Evolutionary conservation across 2,888 invertebrate genomes (phyloP), one percentile per base, ranked within the genome.

Genomic region (Drosophila picticornis): DNA sequence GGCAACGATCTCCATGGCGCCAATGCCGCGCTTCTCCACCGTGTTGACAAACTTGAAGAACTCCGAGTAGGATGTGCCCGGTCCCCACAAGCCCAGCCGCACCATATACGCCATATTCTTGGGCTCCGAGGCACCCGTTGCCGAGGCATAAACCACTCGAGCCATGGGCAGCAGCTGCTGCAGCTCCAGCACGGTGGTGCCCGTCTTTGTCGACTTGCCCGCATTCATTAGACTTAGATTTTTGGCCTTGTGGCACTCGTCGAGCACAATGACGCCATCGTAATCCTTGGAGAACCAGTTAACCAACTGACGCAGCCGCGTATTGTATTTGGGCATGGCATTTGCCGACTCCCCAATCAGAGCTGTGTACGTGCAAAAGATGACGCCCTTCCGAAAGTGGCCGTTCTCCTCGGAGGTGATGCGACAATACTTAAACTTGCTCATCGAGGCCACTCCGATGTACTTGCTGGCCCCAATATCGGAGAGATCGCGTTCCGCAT

Each of bases 101-200:
- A 98, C 98, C 99, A 99, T 99, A 91, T 99, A 99, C 0, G 99
- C 99, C 99, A 99, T 99, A 93, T 99, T 99, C 77, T 98, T 94
- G 0, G 99, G 99, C 94, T 99, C 99, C 0, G 98, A 98, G 2
- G 99, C 99, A 22, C 99, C 99, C 0, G 99, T 99, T 7, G 99
- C 99, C 5, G 98, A 98, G 0, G 99, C 99, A 92, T 99, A 99
- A 2, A 99, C 97, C 1, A 99, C 97, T 25, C 99, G 94, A 0
- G 99, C 98, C 81, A 96, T 96, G 0, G 99, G 99, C 84, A 99
- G 94, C 91, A 96, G 96, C 90, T 97, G 97, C 94, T 99, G 99
- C 25, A 99, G 94, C 90, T 99, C 99, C 70, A 99, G 94, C 1
- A 99, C 99, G 0, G 99, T 98, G 25, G 97, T 94, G 61, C 99